phyloP scores from a whole-genome alignment of 1,140 invertebrate genomes.

The Ganaspis sp. region DNA sequence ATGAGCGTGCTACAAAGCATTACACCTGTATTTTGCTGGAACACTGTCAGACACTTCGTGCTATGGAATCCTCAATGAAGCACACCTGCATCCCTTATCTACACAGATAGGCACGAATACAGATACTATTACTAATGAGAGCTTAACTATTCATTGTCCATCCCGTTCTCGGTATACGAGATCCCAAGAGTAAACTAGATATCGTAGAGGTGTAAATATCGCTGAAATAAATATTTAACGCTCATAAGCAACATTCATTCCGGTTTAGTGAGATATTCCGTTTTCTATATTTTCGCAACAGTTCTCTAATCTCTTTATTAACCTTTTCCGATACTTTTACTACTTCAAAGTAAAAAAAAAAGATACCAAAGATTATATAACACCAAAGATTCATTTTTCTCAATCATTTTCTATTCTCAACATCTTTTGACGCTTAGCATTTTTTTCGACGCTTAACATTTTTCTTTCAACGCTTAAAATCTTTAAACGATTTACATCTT shows the following conservation, averaged over 20 bases:
- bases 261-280: neutral
- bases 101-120: neutral
- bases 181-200: neutral
- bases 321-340: too few relatives aligned
- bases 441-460: too few relatives aligned
- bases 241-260: neutral
- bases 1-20: conserved; percentile 43
- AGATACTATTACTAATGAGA: neutral
- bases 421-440: too few relatives aligned
- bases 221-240: neutral
- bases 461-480: too few relatives aligned
- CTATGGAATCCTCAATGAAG: neutral
- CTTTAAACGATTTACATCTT: too few relatives aligned
- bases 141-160: conserved; percentile 16
- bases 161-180: neutral
- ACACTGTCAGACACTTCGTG: neutral
- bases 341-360: too few relatives aligned
- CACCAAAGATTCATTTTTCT: too few relatives aligned
- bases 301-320: too few relatives aligned
- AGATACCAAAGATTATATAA: too few relatives aligned
- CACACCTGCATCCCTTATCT: neutral
- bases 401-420: too few relatives aligned
- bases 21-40: conserved; percentile 25
- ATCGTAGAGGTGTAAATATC: conserved; percentile 4
- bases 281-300: neutral